These are phyloP conservation scores for Myopa testacea DNA, from an alignment of 2,888 invertebrate genomes.

Conservation along the genomic window DNA sequence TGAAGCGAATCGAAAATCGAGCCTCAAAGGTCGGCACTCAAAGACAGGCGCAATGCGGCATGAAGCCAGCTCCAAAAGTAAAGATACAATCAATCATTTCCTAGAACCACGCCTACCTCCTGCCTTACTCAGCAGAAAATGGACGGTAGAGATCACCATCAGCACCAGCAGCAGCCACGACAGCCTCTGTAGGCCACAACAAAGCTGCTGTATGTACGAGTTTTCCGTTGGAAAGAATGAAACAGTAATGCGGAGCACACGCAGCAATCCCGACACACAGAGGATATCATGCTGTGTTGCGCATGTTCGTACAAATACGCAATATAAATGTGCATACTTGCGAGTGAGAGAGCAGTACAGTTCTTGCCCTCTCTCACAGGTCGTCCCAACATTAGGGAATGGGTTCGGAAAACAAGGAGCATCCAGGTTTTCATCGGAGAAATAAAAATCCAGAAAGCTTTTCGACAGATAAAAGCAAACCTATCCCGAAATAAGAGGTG, in stretches of 20 bases:
- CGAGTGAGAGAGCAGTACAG: slow-evolving; percentile 9
- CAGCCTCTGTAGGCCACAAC: slow-evolving; percentile 21
- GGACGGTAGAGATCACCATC: slow-evolving; percentile 52
- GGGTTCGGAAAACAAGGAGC: neutral
- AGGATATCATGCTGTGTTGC: slow-evolving; percentile 51
- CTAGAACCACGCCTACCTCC: slow-evolving; percentile 66
- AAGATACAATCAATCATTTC: slow-evolving; percentile 65
- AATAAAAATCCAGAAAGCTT: too few relatives aligned
- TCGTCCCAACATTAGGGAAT: neutral
- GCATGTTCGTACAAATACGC: slow-evolving; percentile 59
- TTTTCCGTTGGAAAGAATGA: slow-evolving; percentile 21
- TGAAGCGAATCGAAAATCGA: slow-evolving; percentile 36
- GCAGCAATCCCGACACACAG: slow-evolving; percentile 1
- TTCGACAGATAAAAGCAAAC: too few relatives aligned
- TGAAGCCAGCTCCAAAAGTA: slow-evolving; percentile 29
- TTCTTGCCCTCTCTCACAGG: neutral
- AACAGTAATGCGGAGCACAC: neutral
- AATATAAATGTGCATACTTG: slow-evolving; percentile 41
- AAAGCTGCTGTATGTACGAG: neutral
- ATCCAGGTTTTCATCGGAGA: too few relatives aligned
- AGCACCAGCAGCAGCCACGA: slow-evolving; percentile 26
- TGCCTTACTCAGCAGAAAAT: slow-evolving; percentile 66
- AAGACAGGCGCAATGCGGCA: slow-evolving; percentile 1
- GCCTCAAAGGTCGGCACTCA: slow-evolving; percentile 37
- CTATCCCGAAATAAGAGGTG: neutral